Percentiles rank a stretch among this genome's conserved stretches.
phyloP scores from a whole-genome alignment of 2,113 vertebrate genomes.

The Pelvicachromis taeniatus region DNA sequence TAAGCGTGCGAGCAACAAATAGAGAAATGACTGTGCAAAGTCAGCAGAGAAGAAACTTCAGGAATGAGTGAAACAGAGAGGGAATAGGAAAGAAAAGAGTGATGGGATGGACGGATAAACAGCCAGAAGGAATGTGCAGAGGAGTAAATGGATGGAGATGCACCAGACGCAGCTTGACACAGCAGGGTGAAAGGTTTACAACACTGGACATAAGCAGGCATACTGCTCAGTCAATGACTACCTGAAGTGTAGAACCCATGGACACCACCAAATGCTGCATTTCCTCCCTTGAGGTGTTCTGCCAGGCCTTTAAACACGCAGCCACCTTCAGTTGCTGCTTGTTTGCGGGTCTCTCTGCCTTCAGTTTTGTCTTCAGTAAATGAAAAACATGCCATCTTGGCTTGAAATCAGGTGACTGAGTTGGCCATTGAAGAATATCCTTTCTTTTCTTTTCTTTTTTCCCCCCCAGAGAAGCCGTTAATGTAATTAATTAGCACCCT shows the following conservation, averaged over 20 bases:
- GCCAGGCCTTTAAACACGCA: not conserved
- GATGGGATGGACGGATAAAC: slow-evolving; percentile 11
- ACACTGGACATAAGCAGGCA: not conserved
- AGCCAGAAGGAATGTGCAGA: not conserved
- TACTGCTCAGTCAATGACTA: not conserved
- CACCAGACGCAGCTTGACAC: slow-evolving; percentile 33
- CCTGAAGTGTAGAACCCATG: not conserved
- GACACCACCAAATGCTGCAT: not conserved
- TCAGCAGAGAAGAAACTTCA: not conserved
- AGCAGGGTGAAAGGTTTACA: not conserved
- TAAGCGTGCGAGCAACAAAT: not conserved
- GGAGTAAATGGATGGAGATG: slow-evolving; percentile 30
- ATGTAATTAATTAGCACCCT: not conserved
- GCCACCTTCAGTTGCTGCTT: not conserved
- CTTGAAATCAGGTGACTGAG: not conserved
- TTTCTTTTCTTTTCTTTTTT: not conserved
- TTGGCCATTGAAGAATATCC: not conserved
- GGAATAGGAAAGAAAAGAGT: not conserved
- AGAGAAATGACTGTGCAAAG: not conserved
- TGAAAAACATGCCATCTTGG: not conserved
- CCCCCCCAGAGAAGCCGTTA: not conserved
- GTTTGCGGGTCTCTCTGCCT: not conserved
- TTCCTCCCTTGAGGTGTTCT: not conserved
- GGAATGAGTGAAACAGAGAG: slow-evolving; percentile 21
- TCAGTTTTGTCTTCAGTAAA: not conserved